Base-by-base conservation (phyloP, 2,797 vertebrate species). In the Luscinia megarhynchos region DNA sequence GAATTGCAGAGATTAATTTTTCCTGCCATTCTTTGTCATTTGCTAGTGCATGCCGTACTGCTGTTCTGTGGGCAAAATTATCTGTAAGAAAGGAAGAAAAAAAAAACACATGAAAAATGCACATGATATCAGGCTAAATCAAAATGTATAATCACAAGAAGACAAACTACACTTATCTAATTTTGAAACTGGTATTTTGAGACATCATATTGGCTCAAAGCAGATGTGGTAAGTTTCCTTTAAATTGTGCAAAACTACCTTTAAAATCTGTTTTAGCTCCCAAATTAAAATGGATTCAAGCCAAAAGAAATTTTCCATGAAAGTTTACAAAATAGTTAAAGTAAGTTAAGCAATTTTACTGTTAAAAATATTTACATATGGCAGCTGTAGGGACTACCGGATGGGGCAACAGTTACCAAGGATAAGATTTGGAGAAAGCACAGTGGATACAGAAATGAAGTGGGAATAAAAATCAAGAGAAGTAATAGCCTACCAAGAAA, bases 1-100 rank as follows among this genome's bases (percentile, higher is more conserved):
- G 95, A 57, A 96, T 98, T 90, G 95, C 97, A 11, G 98, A 98
- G 32, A 99, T 95, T 92, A 99, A 99, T 79, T 98, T 97, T 36
- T 97, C 98, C 48, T 98, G 97, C 99, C 99, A 99, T 80, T 97
- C 96, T 15, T 98, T 97, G 96, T 99, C 98, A 93, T 98, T 97
- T 84, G 98, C 95, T 81, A 99, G 89, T 3, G 98, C 98, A 20
- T 97, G 94, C 86, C 98, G 97, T 15, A 99, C 98, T 29, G 94
- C 97, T 81, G 98, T 86, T 93, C 99, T 98, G 89, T 99, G 98
- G 57, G 98, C 96, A 96, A 98, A 99, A 93, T 98, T 98, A 90
- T 99, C 99, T 99, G 95, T 12, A 54, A 87, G 61, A 90, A 76
- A 86, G 38, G 27, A 50, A 26, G 34, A n/a, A 69, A 27, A 32